Conservation (phyloP, 2,888 invertebrate species). For the Lysandra bellargus region DNA sequence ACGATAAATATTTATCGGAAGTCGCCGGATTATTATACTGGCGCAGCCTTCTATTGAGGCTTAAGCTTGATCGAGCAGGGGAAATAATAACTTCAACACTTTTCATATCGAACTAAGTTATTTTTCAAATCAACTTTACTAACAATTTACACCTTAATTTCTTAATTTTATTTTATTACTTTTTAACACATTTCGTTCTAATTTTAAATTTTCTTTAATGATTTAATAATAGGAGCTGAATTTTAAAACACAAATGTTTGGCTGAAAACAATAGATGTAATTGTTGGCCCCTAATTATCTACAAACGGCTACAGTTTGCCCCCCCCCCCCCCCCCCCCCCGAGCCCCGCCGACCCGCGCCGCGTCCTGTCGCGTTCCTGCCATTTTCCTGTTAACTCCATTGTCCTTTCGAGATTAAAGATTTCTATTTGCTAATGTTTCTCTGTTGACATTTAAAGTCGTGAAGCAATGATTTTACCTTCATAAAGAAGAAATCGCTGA, state of each 20-base stretch:
- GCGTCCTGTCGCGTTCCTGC: not conserved
- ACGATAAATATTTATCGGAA: conserved; percentile 8
- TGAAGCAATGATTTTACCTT: not conserved
- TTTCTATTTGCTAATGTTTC: not conserved
- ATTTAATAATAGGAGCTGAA: not conserved
- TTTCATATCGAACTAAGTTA: not conserved
- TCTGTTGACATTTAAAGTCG: not conserved
- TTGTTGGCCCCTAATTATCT: not conserved
- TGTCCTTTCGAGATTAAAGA: not conserved
- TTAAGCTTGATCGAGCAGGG: not conserved
- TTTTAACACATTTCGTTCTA: not conserved
- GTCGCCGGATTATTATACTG: not conserved
- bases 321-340: not conserved
- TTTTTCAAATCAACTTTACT: not conserved
- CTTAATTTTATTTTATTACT: not conserved
- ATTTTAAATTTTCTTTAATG: not conserved
- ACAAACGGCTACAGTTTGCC: not conserved
- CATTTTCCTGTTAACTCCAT: not conserved
- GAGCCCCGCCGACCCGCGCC: not conserved
- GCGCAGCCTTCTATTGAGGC: not conserved
- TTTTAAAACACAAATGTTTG: not conserved
- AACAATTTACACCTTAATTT: not conserved
- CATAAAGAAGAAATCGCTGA: not conserved
- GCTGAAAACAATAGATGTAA: not conserved
- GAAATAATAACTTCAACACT: not conserved